Evolutionary conservation across 2,113 vertebrate genomes (phyloP), one percentile per base, ranked within the genome.

Genomic region (Alligator mississippiensis): DNA sequence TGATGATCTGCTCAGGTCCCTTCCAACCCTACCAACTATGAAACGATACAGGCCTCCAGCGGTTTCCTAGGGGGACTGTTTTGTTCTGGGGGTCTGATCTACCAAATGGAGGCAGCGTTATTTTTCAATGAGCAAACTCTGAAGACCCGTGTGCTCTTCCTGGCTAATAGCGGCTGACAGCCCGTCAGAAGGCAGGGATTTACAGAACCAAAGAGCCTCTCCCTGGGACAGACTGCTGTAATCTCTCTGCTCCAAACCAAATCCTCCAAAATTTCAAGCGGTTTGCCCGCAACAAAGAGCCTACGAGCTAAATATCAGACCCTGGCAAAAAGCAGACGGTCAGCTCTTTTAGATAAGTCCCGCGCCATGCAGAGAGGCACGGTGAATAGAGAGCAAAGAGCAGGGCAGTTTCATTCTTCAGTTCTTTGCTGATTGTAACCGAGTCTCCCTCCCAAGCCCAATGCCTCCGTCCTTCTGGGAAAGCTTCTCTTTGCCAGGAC

Each of bases 331-430:
- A 17, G 6, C 16, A 59, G 59, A 55, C 24, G 7, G 54, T 30
- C 74, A 30, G 30, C 58, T 24, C 28, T 11, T 85, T 80, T 68
- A 27, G 90, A 58, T 14, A n/a, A 7, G 12, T 3, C 62, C 55
- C 30, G 6, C 76, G 11, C 68, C 30, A n/a, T 1, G 4, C 27
- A 1, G 1, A 12, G 34, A 0, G 0, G 77, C 14, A 54, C 17
- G n/a, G 5, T 28, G 76, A 0, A 14, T 55, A 68, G 19, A 76
- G 55, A 88, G 82, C 72, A 61, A 84, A 76, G 10, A 59, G 12
- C 74, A 27, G 28, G 30, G 22, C 22, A 12, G 18, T 80, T 87
- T 27, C 63, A 78, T 60, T 25, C 4, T 75, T 58, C 80, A 11
- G 30, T 68, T 7, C 21, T 38, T 24, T 72, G 21, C n/a, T 12